Conservation (phyloP, 2,888 invertebrate genomes). For the Hypolimnas misippus region DNA sequence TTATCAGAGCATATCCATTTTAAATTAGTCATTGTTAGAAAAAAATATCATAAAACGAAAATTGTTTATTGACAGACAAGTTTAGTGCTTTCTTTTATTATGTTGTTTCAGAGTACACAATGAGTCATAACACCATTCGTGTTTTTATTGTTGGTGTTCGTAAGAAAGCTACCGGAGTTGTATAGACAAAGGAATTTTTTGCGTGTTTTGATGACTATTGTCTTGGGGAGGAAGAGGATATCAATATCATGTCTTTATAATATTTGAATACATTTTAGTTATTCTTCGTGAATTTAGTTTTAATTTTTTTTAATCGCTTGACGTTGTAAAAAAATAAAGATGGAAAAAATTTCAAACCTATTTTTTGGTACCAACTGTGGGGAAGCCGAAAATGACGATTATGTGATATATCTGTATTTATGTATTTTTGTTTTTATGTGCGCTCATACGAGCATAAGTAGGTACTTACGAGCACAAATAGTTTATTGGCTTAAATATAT, state of each 20-base stretch:
- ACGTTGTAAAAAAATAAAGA: too few relatives aligned
- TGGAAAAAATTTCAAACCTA: too few relatives aligned
- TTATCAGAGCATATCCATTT: neutral
- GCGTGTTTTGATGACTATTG: slow-evolving; percentile 24
- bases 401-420: too few relatives aligned
- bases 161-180: slow-evolving; percentile 31
- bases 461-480: too few relatives aligned
- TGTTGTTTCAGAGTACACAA: slow-evolving; percentile 25
- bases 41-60: slow-evolving; percentile 1
- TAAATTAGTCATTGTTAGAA: slow-evolving; percentile 3
- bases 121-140: slow-evolving; percentile 33
- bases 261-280: too few relatives aligned
- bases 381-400: too few relatives aligned
- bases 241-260: neutral
- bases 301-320: too few relatives aligned
- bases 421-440: too few relatives aligned
- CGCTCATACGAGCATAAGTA: too few relatives aligned
- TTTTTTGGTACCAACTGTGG: too few relatives aligned
- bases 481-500: too few relatives aligned
- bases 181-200: slow-evolving; percentile 28
- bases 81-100: slow-evolving; percentile 20
- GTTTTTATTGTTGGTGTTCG: slow-evolving; percentile 30
- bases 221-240: slow-evolving; percentile 1
- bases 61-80: slow-evolving; percentile 6
- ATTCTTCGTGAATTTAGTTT: too few relatives aligned